A percentile compares a stretch with the other conserved stretches of the same genome.
Conservation (phyloP, 2,113 vertebrate genomes). For the Oreochromis aureus region DNA sequence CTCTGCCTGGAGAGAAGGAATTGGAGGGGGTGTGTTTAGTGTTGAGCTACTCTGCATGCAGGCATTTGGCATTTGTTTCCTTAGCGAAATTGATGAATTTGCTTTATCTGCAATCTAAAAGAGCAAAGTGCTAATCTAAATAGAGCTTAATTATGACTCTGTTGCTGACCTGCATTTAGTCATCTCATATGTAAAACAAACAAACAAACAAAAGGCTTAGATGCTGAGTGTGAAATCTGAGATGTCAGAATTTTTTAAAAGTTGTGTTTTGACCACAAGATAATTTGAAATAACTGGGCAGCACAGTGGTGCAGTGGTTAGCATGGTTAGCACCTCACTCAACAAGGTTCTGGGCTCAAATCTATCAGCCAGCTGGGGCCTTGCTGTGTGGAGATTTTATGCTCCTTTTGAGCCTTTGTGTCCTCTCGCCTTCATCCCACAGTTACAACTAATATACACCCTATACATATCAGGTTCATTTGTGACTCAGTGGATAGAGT, state of each 20-base stretch:
- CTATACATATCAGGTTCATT: neutral
- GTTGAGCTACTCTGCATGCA: neutral
- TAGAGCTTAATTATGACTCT: neutral
- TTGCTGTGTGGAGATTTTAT: neutral
- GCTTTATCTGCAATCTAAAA: neutral
- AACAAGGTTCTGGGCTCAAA: neutral
- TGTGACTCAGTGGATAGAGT: neutral
- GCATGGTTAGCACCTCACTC: neutral
- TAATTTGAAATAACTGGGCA: neutral
- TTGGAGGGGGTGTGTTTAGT: neutral
- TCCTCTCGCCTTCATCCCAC: neutral
- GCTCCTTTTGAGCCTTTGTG: neutral
- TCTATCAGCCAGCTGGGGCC: neutral
- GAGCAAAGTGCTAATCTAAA: neutral
- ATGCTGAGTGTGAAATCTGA: neutral
- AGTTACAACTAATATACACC: neutral
- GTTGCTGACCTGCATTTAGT: neutral
- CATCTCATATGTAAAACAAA: neutral
- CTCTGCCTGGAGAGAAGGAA: neutral
- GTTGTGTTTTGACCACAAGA: neutral
- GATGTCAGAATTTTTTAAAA: neutral
- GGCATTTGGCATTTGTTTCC: neutral
- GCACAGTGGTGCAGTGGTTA: neutral
- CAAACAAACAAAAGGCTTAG: neutral
- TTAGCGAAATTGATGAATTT: neutral